Percentiles rank a stretch among this genome's conserved stretches.
Evolutionary conservation across 2,888 invertebrate species (phyloP).

Genomic region (Epinotia ramella): DNA sequence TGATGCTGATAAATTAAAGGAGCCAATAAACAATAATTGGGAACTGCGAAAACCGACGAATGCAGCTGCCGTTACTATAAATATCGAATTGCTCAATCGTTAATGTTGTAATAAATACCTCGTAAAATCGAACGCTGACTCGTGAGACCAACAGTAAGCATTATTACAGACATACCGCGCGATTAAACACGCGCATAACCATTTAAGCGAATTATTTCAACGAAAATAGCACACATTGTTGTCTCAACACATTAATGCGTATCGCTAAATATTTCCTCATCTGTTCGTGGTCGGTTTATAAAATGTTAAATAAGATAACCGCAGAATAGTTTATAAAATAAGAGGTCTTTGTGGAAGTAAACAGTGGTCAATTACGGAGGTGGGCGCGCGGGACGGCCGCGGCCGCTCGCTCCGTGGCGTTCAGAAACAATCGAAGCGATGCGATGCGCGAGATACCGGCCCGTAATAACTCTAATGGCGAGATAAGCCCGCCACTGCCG

Average conservation of each 20-base stretch:
- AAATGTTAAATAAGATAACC: slow-evolving; percentile 51
- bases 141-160: slow-evolving; percentile 53
- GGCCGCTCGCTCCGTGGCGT: slow-evolving; percentile 68
- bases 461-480: slow-evolving; percentile 84
- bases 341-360: slow-evolving; percentile 78
- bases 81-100: slow-evolving; percentile 59
- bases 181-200: slow-evolving; percentile 8
- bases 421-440: slow-evolving; percentile 84
- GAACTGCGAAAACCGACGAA: slow-evolving; percentile 56
- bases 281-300: slow-evolving; percentile 17
- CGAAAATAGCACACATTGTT: not conserved
- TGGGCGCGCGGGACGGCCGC: slow-evolving; percentile 77
- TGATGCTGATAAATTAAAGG: slow-evolving; percentile 22
- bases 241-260: slow-evolving; percentile 5
- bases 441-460: slow-evolving; percentile 82
- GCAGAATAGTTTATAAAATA: slow-evolving; percentile 75
- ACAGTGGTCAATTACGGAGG: slow-evolving; percentile 84
- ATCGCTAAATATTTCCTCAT: slow-evolving; percentile 18
- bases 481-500: slow-evolving; percentile 80
- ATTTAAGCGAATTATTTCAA: slow-evolving; percentile 8
- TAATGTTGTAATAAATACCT: slow-evolving; percentile 63
- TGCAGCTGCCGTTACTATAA: slow-evolving; percentile 63
- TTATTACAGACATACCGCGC: slow-evolving; percentile 37
- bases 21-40: slow-evolving; percentile 50
- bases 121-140: slow-evolving; percentile 61